Evolutionary conservation across 1,140 invertebrate genomes (phyloP).

Genomic region (Halesus radiatus): DNA sequence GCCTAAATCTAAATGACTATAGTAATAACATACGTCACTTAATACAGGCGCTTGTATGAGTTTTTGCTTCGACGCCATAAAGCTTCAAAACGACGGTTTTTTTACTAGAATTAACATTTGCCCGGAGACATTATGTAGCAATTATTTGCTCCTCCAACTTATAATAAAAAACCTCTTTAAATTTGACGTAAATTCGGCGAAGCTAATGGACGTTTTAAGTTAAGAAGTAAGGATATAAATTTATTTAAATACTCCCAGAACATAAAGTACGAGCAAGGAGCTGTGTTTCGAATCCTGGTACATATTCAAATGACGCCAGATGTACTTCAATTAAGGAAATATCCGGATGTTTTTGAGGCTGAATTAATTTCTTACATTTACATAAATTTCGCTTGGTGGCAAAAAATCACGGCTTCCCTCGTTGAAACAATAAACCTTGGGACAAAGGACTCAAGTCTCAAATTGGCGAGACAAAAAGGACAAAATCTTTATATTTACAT

Average conservation of each 20-base stretch:
- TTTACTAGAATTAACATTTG: too few species aligned
- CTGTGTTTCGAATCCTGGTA: constrained; percentile 23
- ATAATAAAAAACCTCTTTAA: too few species aligned
- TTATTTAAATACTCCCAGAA: constrained; percentile 17
- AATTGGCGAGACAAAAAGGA: constrained; percentile 47
- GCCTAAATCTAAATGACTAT: too few species aligned
- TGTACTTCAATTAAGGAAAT: constrained; percentile 56
- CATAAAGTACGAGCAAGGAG: constrained; percentile 26
- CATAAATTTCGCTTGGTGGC: constrained; percentile 50
- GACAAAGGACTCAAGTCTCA: constrained; percentile 35
- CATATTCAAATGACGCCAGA: constrained; percentile 40
- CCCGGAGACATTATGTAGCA: too few species aligned
- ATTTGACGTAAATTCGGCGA: neutral
- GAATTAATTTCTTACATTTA: constrained; percentile 56
- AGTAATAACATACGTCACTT: too few species aligned
- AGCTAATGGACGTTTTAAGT: neutral
- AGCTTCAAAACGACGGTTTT: too few species aligned
- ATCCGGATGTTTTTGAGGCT: constrained; percentile 52
- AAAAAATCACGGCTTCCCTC: constrained; percentile 31
- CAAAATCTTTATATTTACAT: constrained; percentile 53
- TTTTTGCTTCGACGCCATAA: too few species aligned
- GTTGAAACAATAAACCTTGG: constrained; percentile 31
- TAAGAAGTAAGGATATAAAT: constrained; percentile 5
- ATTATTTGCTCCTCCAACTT: too few species aligned
- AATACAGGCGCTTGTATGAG: too few species aligned